Base-by-base conservation (phyloP, 2,797 vertebrate species). In the Neopelma chrysocephalum region DNA sequence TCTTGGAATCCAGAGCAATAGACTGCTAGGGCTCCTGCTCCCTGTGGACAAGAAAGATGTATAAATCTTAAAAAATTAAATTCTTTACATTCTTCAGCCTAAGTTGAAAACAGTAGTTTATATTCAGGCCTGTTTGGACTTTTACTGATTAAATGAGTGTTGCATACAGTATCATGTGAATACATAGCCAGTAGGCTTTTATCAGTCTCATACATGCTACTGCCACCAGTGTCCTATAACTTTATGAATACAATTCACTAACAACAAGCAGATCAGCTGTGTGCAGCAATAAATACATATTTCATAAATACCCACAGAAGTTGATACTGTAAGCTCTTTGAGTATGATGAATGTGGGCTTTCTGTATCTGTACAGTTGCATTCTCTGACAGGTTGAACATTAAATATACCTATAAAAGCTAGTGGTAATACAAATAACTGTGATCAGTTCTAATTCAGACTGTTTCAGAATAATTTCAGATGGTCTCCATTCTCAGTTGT, bases 11-110 rank as follows among this genome's bases (percentile, higher is more conserved):
- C 57, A 61, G n/a, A 75, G 90, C 65, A 94, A 89, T 61, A 91
- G 82, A 68, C 56, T 32, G 54, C 70, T 76, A 90, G 51, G 89
- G 82, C 75, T 97, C 40, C 93, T 97, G 90, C 76, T 96, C 82
- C 68, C 69, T 58, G 38, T 93, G 76, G 93, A 89, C 65, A 91
- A 85, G 85, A 91, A 61, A n/a, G 11, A 65, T 6, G 2, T 72
- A 95, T 83, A 80, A 91, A 94, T 95, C 93, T 93, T 77, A 72
- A 92, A 91, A 95, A 88, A 87, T 96, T 92, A 94, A 92, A 92
- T 89, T 95, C 96, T 97, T 97, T 84, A 54, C 92, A 93, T 95
- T 71, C 72, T 70, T 90, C 54, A 54, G 68, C 70, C 75, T 89
- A 91, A 96, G 80, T 82, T 94, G 87, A 97, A 93, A 81, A 77